Evolutionary conservation across 1,140 invertebrate species (phyloP).

Genomic region (Psix sp.): DNA sequence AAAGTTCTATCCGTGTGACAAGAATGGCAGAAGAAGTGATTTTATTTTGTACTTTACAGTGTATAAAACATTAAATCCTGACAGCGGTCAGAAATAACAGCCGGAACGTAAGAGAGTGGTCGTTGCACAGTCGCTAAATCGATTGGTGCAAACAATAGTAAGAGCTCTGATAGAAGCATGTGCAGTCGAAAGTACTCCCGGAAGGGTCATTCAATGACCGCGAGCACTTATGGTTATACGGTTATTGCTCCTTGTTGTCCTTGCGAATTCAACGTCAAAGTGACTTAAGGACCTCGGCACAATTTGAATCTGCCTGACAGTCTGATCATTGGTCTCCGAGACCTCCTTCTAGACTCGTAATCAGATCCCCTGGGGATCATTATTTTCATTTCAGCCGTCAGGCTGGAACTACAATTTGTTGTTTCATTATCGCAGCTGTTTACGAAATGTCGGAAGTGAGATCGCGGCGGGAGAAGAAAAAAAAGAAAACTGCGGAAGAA

Average conservation of each 20-base stretch:
- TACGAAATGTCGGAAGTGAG: conserved; percentile 17
- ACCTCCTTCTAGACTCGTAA: not conserved
- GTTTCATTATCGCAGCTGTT: conserved; percentile 42
- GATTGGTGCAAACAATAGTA: conserved; percentile 41
- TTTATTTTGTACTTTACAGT: too few species aligned
- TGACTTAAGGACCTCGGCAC: conserved; percentile 17
- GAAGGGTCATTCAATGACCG: conserved; percentile 72
- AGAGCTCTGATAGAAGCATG: conserved; percentile 51
- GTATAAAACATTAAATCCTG: too few species aligned
- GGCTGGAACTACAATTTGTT: conserved; percentile 28
- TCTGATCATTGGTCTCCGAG: not conserved
- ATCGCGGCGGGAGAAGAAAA: conserved; percentile 14
- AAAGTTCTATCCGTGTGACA: too few species aligned
- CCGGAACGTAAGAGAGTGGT: not conserved
- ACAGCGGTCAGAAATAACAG: too few species aligned
- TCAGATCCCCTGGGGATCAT: conserved; percentile 2
- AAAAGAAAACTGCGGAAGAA: conserved; percentile 17
- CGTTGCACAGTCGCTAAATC: conserved; percentile 24
- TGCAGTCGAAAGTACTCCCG: conserved; percentile 62
- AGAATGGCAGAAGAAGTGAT: too few species aligned
- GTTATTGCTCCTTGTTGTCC: conserved; percentile 72
- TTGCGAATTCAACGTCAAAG: conserved; percentile 55
- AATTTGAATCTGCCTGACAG: conserved; percentile 24
- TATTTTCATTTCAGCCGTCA: conserved; percentile 20
- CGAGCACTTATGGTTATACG: conserved; percentile 71